Evolutionary conservation across 2,888 invertebrate genomes (phyloP).

Genomic region (Nomada hirtipes): DNA sequence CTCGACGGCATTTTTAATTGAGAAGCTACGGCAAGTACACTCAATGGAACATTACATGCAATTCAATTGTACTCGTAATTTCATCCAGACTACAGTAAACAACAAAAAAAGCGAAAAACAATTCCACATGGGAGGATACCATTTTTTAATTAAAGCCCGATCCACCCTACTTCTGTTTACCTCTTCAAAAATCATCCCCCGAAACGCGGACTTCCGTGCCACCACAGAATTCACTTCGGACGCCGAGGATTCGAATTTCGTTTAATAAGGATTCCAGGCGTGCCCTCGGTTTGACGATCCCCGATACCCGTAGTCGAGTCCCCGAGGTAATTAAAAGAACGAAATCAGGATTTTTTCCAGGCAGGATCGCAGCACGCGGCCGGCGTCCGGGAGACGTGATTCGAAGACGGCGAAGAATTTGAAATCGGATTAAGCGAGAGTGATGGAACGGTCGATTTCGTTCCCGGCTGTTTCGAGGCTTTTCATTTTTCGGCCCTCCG

Average conservation of each 20-base stretch:
- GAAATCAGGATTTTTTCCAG: constrained; percentile 66
- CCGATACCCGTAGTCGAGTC: constrained; percentile 27
- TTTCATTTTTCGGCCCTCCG: constrained; percentile 73
- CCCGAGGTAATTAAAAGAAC: constrained; percentile 68
- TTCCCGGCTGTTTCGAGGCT: constrained; percentile 64
- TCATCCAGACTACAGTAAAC: neutral
- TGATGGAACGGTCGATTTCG: constrained; percentile 68
- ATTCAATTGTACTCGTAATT: neutral
- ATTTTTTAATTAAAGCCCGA: neutral
- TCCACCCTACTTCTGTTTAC: neutral
- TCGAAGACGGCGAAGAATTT: constrained; percentile 73
- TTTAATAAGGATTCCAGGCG: constrained; percentile 62
- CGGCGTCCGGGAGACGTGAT: constrained; percentile 57
- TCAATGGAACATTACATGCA: too few relatives aligned
- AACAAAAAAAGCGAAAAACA: too few relatives aligned
- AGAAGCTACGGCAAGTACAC: too few relatives aligned
- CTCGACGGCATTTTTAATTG: too few relatives aligned
- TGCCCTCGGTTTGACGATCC: constrained; percentile 46
- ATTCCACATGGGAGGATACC: too few relatives aligned
- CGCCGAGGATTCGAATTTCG: constrained; percentile 20
- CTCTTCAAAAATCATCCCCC: neutral
- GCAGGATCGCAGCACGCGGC: constrained; percentile 30
- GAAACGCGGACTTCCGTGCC: neutral
- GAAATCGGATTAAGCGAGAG: constrained; percentile 74
- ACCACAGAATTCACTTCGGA: neutral